Percentiles rank a stretch among this genome's conserved stretches.
Evolutionary conservation across 2,113 vertebrate species (phyloP).

Genomic region (Malurus alboscapulatus): DNA sequence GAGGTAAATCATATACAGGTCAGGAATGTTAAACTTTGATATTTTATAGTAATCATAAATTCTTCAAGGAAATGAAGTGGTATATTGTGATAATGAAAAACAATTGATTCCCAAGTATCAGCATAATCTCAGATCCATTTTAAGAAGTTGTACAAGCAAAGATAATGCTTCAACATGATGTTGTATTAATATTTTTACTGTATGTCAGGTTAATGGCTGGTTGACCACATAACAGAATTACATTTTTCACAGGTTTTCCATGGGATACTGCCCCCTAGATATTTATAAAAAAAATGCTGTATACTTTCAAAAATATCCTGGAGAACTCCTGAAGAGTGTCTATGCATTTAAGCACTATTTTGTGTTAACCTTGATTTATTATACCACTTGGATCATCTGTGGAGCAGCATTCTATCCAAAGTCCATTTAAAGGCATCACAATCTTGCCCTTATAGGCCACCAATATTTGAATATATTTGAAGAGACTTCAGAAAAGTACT

Average conservation of each 20-base stretch:
- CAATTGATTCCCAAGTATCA: neutral
- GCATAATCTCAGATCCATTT: neutral
- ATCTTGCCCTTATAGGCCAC: neutral
- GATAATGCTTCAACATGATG: neutral
- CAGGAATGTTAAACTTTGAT: neutral
- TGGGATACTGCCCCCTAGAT: neutral
- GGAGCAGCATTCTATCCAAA: neutral
- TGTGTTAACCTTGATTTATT: neutral
- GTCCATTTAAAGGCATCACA: neutral
- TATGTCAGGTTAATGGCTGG: neutral
- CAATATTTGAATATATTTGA: neutral
- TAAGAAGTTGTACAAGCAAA: neutral
- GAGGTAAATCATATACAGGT: neutral
- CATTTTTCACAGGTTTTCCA: neutral
- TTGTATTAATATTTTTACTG: neutral
- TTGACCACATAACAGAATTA: fast-evolving
- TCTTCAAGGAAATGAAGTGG: neutral
- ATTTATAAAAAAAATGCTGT: neutral
- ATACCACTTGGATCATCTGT: neutral
- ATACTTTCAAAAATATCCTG: neutral
- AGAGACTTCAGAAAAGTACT: neutral
- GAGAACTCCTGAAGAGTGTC: neutral
- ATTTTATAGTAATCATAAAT: neutral
- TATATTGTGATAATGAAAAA: neutral
- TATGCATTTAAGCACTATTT: neutral